These are phyloP conservation scores for Heteronetta atricapilla DNA, from an alignment of 2,113 vertebrate genomes.

Conservation along the genomic window DNA sequence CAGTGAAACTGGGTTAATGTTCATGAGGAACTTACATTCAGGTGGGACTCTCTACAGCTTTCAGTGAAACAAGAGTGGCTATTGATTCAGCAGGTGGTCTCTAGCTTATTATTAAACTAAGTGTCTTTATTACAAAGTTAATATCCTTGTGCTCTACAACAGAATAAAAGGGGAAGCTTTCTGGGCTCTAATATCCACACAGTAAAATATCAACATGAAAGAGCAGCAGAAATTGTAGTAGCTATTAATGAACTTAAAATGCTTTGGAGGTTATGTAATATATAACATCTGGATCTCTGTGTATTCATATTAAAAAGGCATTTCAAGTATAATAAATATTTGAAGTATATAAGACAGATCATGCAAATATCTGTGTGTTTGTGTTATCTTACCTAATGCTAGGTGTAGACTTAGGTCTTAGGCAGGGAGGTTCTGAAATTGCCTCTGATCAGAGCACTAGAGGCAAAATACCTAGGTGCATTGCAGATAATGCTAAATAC, in stretches of 20 bases:
- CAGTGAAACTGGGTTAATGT: not conserved
- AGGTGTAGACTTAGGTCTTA: not conserved
- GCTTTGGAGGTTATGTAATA: not conserved
- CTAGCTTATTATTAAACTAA: not conserved
- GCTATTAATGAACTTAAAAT: not conserved
- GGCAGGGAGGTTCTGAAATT: not conserved
- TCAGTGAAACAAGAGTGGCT: not conserved
- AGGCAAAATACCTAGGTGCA: not conserved
- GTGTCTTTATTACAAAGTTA: not conserved
- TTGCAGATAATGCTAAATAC: not conserved
- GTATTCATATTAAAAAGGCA: rapidly evolving
- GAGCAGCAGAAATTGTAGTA: not conserved
- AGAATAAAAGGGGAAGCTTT: not conserved
- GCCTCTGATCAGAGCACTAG: not conserved
- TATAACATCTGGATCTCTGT: not conserved
- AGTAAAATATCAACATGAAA: not conserved
- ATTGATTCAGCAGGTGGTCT: not conserved
- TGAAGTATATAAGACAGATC: not conserved
- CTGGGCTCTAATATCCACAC: not conserved
- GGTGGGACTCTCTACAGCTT: not conserved
- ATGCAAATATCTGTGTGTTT: not conserved
- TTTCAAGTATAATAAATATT: not conserved
- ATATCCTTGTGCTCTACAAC: not conserved
- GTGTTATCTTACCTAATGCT: not conserved
- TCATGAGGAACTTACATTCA: not conserved